Evolutionary conservation across 2,797 vertebrate species (phyloP), one percentile per base, ranked within the genome.

Genomic region (Pampus argenteus): DNA sequence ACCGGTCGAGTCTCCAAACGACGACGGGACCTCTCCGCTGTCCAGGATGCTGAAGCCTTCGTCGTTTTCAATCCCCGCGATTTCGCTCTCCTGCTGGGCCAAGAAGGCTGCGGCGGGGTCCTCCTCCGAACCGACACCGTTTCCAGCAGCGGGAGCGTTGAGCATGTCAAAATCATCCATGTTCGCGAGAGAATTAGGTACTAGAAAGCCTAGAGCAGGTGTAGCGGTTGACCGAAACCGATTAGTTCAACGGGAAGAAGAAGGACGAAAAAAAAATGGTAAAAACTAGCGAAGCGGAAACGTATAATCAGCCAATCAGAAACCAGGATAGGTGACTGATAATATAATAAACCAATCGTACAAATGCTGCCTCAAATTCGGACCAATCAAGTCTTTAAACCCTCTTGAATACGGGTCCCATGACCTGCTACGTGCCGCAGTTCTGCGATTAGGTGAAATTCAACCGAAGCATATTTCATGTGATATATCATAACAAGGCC

Each of bases 1-100:
- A 93, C 92, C 92, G 71, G 63, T 81, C 0, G 80, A 64, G 44
- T 93, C 91, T 45, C 54, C 77, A 13, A 97, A 80, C 44, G 92
- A 94, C 23, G 92, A 82, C 1, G 97, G 97, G 9, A 97, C 91
- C 6, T 96, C 96, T 87, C 96, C 96, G 54, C 94, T 86, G 93
- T 99, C 97, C 84, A 99, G 93, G 93, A 99, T 98, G 91, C 93
- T 95, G 94, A 96, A 98, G 71, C 96, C 97, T 77, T 97, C 96
- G 81, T 97, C 97, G 84, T 96, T 97, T 88, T 99, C 97, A 48
- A 99, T 98, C 70, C 96, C 97, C 42, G 96, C 97, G 74, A 98
- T 98, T 89, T 98, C 97, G 78, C 95, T 97, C 89, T 98, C 96
- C 77, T 98, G 97, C 89, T 98, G 97, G 64, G 96, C 97, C 89